These are phyloP conservation scores for Ptychochromis oligacanthus DNA, from an alignment of 2,113 vertebrate species.

Conservation along the genomic window DNA sequence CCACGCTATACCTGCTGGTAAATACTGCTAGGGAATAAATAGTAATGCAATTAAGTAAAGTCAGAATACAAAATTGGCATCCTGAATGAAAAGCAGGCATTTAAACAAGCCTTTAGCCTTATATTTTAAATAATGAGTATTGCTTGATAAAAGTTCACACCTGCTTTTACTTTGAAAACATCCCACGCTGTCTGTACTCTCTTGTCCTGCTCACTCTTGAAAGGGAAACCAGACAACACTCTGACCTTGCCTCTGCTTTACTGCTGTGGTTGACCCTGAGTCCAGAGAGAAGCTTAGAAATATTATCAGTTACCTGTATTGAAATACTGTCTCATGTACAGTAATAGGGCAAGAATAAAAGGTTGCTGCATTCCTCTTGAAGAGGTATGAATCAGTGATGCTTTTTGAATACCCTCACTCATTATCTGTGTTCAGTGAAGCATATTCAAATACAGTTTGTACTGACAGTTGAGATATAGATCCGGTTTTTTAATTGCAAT, in stretches of 20 bases:
- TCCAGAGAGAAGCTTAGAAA: neutral
- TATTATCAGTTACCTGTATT: neutral
- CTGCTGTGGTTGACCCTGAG: neutral
- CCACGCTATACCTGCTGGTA: neutral
- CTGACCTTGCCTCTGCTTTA: neutral
- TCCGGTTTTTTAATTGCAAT: neutral
- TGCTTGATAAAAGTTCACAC: neutral
- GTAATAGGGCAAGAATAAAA: neutral
- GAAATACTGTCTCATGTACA: neutral
- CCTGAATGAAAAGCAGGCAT: neutral
- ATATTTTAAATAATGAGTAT: neutral
- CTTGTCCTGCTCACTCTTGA: neutral
- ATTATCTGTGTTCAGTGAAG: neutral
- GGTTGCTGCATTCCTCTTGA: neutral
- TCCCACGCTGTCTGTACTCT: neutral
- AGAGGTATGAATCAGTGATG: neutral
- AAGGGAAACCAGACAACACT: neutral
- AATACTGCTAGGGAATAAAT: neutral
- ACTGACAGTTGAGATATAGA: neutral
- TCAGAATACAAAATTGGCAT: neutral
- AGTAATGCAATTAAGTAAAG: fast-evolving
- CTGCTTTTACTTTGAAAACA: neutral
- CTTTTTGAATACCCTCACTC: neutral
- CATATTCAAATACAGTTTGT: neutral
- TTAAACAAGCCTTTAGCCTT: neutral